Evolutionary conservation across 2,888 invertebrate species (phyloP), one percentile per base, ranked within the genome.

Genomic region (Lasioglossum pauxillum): DNA sequence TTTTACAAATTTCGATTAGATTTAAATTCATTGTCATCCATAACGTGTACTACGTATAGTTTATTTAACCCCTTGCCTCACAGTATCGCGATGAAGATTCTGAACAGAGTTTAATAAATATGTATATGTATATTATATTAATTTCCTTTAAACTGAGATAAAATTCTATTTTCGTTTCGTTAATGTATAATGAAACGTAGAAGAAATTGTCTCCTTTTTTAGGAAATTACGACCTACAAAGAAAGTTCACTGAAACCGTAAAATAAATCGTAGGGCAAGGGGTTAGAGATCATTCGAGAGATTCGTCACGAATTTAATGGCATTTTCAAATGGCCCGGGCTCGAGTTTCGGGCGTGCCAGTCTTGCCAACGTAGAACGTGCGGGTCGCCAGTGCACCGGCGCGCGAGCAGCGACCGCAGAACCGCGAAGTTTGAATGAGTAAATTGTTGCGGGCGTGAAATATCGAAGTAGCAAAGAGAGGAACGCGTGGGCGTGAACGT

Each of bases 401-500:
- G 64, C 64, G 64, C 19, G 64, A 35, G 8, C 64, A 19, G 31
- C 64, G 31, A 2, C 64, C 64, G 14, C 19, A 2, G 31, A 35
- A 31, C 31, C 64, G 64, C 64, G 64, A 64, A 64, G 31, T 64
- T 19, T 64, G 64, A 64, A 64, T 64, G 64, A 8, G 31, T 19
- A 19, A 19, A 35, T 64, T 31, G 64, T 64, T 64, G 31, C 16
- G 64, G 27, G 7, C 64, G 7, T 16, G 31, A 64, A 31, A 16
- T 64, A 16, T 31, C 64, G 64, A 64, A 16, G 64, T 64, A 31
- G 64, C n/a, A 16, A n/a, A 16, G 64, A 7, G 31, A 16, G 31
- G 60, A 31, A 31, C 69, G 69, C 38, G 38, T 69, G 35, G 69
- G 69, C 71, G 41, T 71, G 41, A 41, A 71, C 71, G 41, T 71